These are phyloP conservation scores for Lypha dubia DNA, from an alignment of 2,888 invertebrate genomes.

Conservation along the genomic window DNA sequence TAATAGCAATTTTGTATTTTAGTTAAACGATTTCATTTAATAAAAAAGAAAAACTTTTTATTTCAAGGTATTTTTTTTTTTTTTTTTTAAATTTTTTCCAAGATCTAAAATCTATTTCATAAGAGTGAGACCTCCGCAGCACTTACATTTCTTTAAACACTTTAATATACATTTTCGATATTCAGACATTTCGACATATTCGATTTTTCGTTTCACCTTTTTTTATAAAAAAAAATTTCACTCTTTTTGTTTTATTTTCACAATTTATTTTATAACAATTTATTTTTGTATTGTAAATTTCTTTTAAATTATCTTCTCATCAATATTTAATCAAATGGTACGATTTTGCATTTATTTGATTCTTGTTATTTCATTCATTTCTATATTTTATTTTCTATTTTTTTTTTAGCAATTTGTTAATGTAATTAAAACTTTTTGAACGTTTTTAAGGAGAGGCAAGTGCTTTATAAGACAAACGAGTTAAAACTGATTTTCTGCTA, in stretches of 20 bases:
- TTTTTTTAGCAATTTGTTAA: conserved; percentile 53
- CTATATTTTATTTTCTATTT: conserved; percentile 10
- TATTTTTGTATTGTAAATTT: neutral
- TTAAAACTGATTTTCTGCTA: conserved; percentile 72
- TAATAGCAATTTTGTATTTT: neutral
- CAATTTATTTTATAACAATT: neutral
- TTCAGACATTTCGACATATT: conserved; percentile 64
- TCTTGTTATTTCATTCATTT: conserved; percentile 18
- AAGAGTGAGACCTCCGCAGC: conserved; percentile 14
- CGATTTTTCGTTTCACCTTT: conserved; percentile 46
- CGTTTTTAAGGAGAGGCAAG: conserved; percentile 71
- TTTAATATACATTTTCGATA: conserved; percentile 63
- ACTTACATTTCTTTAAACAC: conserved; percentile 67
- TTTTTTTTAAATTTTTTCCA: neutral
- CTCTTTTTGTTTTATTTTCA: conserved; percentile 43
- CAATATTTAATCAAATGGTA: conserved; percentile 25
- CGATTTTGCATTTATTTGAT: conserved; percentile 33
- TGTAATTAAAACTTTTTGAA: conserved; percentile 64
- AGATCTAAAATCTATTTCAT: conserved; percentile 37
- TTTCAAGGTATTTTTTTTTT: conserved; percentile 3
- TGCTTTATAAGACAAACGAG: conserved; percentile 73
- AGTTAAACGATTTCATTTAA: conserved; percentile 14
- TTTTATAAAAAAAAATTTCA: conserved; percentile 32
- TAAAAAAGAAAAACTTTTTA: too few relatives aligned
- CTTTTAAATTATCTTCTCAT: neutral